Conservation (phyloP, 1,140 invertebrate genomes). For the Dendrolimus kikuchii region DNA sequence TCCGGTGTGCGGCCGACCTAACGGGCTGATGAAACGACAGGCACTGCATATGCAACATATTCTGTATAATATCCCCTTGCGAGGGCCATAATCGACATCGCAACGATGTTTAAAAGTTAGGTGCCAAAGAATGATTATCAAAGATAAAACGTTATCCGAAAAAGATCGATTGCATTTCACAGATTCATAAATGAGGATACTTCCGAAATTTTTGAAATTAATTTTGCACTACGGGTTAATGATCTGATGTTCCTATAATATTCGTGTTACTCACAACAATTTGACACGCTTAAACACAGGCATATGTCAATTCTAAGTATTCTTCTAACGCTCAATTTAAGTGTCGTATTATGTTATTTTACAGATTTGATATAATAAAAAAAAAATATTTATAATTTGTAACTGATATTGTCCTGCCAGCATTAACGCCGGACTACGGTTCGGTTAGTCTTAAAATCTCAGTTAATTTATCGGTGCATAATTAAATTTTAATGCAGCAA, state of each 20-base stretch:
- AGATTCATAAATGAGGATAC: slow-evolving; percentile 43
- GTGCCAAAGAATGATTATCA: slow-evolving; percentile 70
- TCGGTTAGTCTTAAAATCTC: slow-evolving; percentile 29
- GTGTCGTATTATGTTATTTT: slow-evolving; percentile 46
- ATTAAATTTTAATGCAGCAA: slow-evolving; percentile 64
- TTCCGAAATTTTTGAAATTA: slow-evolving; percentile 64
- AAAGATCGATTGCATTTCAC: slow-evolving; percentile 48
- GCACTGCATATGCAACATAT: slow-evolving; percentile 29
- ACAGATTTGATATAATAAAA: slow-evolving; percentile 43
- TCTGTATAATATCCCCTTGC: slow-evolving; percentile 12
- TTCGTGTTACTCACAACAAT: slow-evolving; percentile 51
- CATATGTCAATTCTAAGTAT: slow-evolving; percentile 58
- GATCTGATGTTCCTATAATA: slow-evolving; percentile 68
- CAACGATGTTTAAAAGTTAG: slow-evolving; percentile 51
- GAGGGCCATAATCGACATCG: slow-evolving; percentile 42
- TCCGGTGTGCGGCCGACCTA: too few species aligned
- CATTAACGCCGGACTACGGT: slow-evolving; percentile 35
- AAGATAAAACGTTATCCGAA: slow-evolving; percentile 66
- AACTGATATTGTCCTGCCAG: slow-evolving; percentile 53
- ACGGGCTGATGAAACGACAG: slow-evolving; percentile 1
- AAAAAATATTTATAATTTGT: slow-evolving; percentile 41
- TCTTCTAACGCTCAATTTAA: slow-evolving; percentile 64
- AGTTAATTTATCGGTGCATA: slow-evolving; percentile 48
- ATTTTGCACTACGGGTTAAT: slow-evolving; percentile 66
- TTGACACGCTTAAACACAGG: slow-evolving; percentile 23